Evolutionary conservation across 2,888 invertebrate genomes (phyloP), one percentile per base, ranked within the genome.

Genomic region (Sinohyriopsis cumingii): DNA sequence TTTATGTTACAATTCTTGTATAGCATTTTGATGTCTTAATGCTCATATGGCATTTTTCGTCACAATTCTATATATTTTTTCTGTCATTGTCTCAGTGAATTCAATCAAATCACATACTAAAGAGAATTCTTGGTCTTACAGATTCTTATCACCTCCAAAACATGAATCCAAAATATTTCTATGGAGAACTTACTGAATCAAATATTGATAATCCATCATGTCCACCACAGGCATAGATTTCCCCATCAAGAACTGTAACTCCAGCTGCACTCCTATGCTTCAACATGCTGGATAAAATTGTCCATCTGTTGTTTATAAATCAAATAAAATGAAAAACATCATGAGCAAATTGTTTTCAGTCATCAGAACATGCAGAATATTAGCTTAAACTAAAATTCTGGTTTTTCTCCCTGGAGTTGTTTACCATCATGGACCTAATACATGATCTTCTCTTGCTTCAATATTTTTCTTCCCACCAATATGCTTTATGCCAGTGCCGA

Each of bases 191-290:
- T 86, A 93, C 95, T 3, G 95, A 95, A 90, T 95, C 95, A 89
- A 95, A 95, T 82, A 96, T 96, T 9, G 95, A 95, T 22, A 95
- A 91, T 0, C 96, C 96, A 91, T 96, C 96, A 87, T 96, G 96
- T 0, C 96, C 96, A 22, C 96, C 96, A 59, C 96, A 91, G 0
- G 95, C 95, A 88, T 94, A 95, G 68, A 95, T 93, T 84, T 93
- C 94, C 55, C 94, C 94, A 89, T 92, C 92, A 85, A 93, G 92
- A 24, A 94, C 92, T 5, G 94, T 93, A 4, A 94, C 94, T 60
- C 94, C 94, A 24, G 94, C 94, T 62, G 94, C 94, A 84, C 94
- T 94, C 59, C 93, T 91, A 84, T 93, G 93, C 85, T 94, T 94
- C 82, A 93, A 93, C 94, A 94, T 94, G 19, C 93, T 91, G n/a